Evolutionary conservation across 1,140 invertebrate genomes (phyloP), one percentile per base, ranked within the genome.

Genomic region (Drosophila willistoni): DNA sequence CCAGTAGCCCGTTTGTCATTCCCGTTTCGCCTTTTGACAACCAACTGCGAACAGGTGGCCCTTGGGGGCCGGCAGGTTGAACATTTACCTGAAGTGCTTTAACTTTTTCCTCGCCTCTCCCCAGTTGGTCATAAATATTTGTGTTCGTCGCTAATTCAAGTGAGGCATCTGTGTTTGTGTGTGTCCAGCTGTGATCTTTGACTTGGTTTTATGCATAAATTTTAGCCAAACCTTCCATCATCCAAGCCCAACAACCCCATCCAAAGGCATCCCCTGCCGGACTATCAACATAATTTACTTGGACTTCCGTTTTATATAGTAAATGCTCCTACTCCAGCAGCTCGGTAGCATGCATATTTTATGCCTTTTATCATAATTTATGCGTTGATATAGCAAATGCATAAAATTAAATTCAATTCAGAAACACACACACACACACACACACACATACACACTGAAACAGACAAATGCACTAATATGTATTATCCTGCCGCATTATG

Each of bases 361-460:
- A 82, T 82, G 79, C 70, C 74, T 78, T 82, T 82, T 82, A 82
- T 82, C 79, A 82, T 82, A 82, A 82, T 82, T 82, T 82, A 82
- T 82, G 74, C 79, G 74, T 71, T 71, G 71, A 79, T 82, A 75
- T 68, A 51, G 79, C 79, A 82, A 82, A 82, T 79, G 79, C 79
- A 78, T 82, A 82, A 82, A 82, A 75, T 82, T 82, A 73, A 78
- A 81, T 81, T 82, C 74, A 82, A 81, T 81, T 78, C 74, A 67
- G 51, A 68, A 29, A 65, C 59, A 71, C 55, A 41, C 19, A 36
- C 67, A 62, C 39, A 44, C 39, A 54, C 64, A 55, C 44, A 61
- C 6, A 55, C 29, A 13, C 0, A 36, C 3, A 39, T 12, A 39
- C 12, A 13, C 36, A 39, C 12, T 5, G 10, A 39, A 12, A 39